Evolutionary conservation across 1,140 invertebrate species (phyloP).

Genomic region (Uloborus diversus): DNA sequence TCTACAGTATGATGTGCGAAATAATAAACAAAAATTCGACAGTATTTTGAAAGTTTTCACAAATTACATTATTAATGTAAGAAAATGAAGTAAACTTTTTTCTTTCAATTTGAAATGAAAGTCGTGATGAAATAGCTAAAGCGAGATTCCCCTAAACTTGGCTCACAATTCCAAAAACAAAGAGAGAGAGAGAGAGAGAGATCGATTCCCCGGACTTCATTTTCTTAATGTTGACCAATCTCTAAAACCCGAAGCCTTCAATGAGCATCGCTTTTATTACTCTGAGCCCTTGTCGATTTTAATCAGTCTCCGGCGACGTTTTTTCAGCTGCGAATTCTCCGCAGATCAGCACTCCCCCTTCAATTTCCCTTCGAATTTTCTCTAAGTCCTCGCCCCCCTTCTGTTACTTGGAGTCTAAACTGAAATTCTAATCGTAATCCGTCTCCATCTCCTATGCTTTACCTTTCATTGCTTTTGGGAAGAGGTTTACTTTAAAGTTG

Average conservation of each 20-base stretch:
- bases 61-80: no score
- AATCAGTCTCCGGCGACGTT: conserved; percentile 35
- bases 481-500: conserved; percentile 11
- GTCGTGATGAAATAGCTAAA: no score
- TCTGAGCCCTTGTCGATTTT: conserved; percentile 34
- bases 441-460: not conserved
- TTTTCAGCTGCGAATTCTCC: not conserved
- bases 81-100: no score
- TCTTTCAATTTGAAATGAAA: no score
- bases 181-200: no score
- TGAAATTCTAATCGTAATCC: conserved; percentile 26
- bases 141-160: no score
- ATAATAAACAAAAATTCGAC: no score
- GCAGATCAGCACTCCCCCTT: no score
- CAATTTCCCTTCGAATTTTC: not conserved
- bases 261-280: conserved; percentile 33
- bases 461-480: conserved; percentile 23
- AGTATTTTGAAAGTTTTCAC: no score
- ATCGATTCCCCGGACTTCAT: no score
- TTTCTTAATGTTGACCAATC: conserved; percentile 40
- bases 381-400: not conserved
- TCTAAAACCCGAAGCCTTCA: conserved; percentile 1
- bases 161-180: no score
- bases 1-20: no score
- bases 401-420: not conserved